Conservation (phyloP, 2,113 vertebrate species). For the Boulengeromyrus knoepffleri region DNA sequence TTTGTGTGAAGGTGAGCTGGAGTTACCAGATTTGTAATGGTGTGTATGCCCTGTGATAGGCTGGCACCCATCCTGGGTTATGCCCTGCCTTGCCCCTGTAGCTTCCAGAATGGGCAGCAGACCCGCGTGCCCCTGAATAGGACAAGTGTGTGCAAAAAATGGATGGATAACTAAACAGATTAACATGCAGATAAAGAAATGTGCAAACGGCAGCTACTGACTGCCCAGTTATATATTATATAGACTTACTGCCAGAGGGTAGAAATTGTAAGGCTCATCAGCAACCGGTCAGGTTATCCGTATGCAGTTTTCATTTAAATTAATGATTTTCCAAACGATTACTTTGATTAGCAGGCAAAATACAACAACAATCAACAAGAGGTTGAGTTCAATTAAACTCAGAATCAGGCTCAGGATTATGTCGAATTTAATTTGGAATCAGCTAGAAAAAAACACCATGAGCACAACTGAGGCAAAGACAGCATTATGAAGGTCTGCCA, state of each 20-base stretch:
- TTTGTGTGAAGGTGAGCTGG: not conserved
- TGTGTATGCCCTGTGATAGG: not conserved
- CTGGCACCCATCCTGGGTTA: not conserved
- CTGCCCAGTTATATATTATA: not conserved
- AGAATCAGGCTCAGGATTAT: not conserved
- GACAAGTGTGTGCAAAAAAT: not conserved
- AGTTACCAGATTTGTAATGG: not conserved
- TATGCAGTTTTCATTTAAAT: not conserved
- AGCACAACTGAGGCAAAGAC: not conserved
- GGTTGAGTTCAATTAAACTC: not conserved
- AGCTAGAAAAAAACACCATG: not conserved
- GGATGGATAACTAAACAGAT: not conserved
- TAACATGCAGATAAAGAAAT: not conserved
- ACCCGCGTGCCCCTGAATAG: not conserved
- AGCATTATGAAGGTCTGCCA: not conserved
- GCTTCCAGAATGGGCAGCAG: not conserved
- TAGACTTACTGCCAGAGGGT: not conserved
- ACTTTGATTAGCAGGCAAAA: constrained; percentile 5
- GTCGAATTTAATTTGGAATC: not conserved
- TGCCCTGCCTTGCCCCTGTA: not conserved
- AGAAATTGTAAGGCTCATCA: not conserved
- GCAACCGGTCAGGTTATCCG: not conserved
- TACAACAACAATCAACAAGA: not conserved
- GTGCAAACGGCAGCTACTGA: not conserved
- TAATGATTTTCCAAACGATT: not conserved